A percentile compares a stretch with the other conserved stretches of the same genome.
These are phyloP conservation scores for Serripes groenlandicus DNA, from an alignment of 2,888 invertebrate genomes.

Conservation along the genomic window DNA sequence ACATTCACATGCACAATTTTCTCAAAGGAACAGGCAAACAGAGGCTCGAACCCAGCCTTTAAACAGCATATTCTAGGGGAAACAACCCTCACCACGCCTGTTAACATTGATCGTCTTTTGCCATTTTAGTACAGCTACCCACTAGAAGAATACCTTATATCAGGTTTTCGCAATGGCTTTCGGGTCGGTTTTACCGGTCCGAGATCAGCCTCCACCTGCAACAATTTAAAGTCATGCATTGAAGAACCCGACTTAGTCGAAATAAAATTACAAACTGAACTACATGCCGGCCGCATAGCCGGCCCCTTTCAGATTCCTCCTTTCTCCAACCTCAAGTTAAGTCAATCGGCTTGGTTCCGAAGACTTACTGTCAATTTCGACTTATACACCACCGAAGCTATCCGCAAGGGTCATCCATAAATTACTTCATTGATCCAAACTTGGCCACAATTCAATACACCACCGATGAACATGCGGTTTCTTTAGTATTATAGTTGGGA, in stretches of 20 bases:
- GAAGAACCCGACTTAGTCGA: conserved; percentile 5
- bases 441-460: conserved; percentile 32
- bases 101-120: background rate
- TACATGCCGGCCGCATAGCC: conserved; percentile 18
- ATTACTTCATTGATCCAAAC: conserved; percentile 41
- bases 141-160: background rate
- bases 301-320: conserved; percentile 22
- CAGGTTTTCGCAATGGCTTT: conserved; percentile 35
- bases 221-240: conserved; percentile 31
- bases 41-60: background rate
- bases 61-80: background rate
- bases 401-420: conserved; percentile 45
- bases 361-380: conserved; percentile 34
- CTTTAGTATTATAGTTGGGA: conserved; percentile 4
- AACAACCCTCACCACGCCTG: background rate
- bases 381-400: conserved; percentile 57
- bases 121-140: background rate
- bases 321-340: conserved; percentile 29
- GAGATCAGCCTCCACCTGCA: background rate
- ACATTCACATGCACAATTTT: too few species aligned
- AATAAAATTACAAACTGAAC: conserved; percentile 10
- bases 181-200: conserved; percentile 22
- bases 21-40: background rate
- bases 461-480: conserved; percentile 40
- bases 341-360: conserved; percentile 49